Base-by-base conservation (phyloP, 2,113 vertebrate genomes). In the Oncorhynchus mykiss region DNA sequence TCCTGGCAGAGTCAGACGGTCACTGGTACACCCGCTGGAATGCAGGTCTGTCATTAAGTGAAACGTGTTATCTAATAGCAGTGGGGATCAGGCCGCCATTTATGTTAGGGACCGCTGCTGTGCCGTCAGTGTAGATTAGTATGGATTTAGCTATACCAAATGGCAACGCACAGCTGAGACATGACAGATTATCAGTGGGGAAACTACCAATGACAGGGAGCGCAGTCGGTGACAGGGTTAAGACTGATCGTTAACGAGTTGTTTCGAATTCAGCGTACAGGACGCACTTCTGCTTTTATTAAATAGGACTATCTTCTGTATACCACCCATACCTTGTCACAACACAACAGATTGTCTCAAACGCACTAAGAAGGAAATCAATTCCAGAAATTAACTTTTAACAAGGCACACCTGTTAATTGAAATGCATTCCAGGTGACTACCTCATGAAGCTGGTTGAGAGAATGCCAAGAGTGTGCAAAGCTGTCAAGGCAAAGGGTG, bases 61-160 rank as follows among this genome's bases (percentile, higher is more conserved):
- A 79, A 81, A 74, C 59, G 71, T 81, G 82, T 88, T 84, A 88
- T 86, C 79, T 88, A 84, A 86, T 84, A 68, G 70, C 66, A 74
- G 51, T 68, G 51, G 48, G 78, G 87, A 89, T 91, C 57, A 87
- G 68, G 71, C 54, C 65, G 75, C 82, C 80, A 76, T 80, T 77
- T 87, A 73, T 86, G 84, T 85, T 69, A 83, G 83, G 75, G 80
- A 76, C 60, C 54, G 51, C 65, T 39, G 66, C 59, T 78, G 67
- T 76, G 60, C 65, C 78, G 70, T 81, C 68, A 74, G 8, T 87
- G 76, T 80, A 81, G 87, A 89, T 87, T 86, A 86, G 73, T 69
- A 70, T 72, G 82, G 84, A 77, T 84, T 45, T 45, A 45, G 65
- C 75, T 67, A 73, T 64, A 77, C 71, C 64, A 48, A 24, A 27